Conservation (phyloP, 2,113 vertebrate species). For the rat (Rattus norvegicus) region DNA sequence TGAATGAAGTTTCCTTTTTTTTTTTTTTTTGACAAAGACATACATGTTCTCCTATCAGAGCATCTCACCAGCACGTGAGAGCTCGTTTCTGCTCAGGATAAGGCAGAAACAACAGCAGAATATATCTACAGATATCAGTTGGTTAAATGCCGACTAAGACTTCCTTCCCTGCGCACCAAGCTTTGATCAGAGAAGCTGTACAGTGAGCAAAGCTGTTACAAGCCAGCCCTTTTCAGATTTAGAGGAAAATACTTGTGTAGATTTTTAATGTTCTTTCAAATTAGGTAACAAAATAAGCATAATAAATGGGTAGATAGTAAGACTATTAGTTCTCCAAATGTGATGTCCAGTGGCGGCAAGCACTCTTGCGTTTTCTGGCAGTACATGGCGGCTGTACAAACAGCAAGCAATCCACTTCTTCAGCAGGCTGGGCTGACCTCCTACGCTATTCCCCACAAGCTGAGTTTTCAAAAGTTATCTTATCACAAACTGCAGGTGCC, state of each 20-base stretch:
- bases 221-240: conserved; percentile 6
- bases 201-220: background rate
- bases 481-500: background rate
- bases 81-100: background rate
- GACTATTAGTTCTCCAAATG: conserved; percentile 34
- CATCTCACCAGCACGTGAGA: background rate
- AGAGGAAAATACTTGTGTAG: background rate
- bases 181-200: background rate
- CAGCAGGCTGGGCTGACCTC: background rate
- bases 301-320: background rate
- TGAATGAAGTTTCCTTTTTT: conserved; percentile 2
- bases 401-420: background rate
- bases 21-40: conserved; percentile 30
- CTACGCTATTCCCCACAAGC: background rate
- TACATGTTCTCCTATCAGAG: background rate
- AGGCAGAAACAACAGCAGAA: background rate
- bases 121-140: background rate
- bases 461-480: background rate
- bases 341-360: background rate
- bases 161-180: background rate
- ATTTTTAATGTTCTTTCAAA: conserved; percentile 19
- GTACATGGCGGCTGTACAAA: background rate
- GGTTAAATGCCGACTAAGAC: background rate
- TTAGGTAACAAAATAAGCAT: background rate
- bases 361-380: background rate